A percentile compares a stretch with the other conserved stretches of the same genome.
Conservation (phyloP, 2,113 vertebrate genomes). For the Petrocephalus microphthalmus region DNA sequence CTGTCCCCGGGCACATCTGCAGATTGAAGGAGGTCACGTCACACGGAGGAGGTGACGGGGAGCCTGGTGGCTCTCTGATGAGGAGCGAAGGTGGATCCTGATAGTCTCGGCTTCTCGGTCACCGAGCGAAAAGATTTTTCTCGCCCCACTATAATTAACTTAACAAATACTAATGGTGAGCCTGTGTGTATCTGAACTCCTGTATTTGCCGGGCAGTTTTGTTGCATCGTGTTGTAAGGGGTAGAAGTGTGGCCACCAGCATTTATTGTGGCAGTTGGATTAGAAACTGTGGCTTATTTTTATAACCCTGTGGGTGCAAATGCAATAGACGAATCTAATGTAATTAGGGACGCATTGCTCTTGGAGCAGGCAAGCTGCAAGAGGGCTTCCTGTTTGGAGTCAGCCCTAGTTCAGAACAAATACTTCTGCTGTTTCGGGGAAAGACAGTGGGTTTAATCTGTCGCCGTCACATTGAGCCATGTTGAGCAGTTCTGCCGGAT, state of each 20-base stretch:
- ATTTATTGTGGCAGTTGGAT: neutral
- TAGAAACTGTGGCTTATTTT: constrained; percentile 7
- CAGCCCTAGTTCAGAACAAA: neutral
- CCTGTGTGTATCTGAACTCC: neutral
- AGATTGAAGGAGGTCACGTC: neutral
- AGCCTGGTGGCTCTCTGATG: neutral
- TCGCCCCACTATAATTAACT: neutral
- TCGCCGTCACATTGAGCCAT: neutral
- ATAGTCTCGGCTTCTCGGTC: neutral
- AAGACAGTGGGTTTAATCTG: neutral
- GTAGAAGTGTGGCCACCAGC: neutral
- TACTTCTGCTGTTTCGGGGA: neutral
- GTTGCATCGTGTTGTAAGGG: neutral
- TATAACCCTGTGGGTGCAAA: constrained; percentile 14
- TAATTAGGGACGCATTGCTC: neutral
- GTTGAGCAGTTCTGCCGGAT: neutral
- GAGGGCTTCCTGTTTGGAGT: constrained; percentile 8
- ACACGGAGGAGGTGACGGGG: neutral
- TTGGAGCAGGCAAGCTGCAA: constrained; percentile 14
- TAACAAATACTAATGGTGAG: neutral
- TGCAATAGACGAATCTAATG: constrained; percentile 6
- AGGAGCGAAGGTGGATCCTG: neutral
- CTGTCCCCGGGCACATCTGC: neutral
- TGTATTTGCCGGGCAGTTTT: neutral
- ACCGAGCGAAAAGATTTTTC: neutral